These are phyloP conservation scores for Mechanitis messenoides DNA, from an alignment of 2,888 invertebrate genomes.

Conservation along the genomic window DNA sequence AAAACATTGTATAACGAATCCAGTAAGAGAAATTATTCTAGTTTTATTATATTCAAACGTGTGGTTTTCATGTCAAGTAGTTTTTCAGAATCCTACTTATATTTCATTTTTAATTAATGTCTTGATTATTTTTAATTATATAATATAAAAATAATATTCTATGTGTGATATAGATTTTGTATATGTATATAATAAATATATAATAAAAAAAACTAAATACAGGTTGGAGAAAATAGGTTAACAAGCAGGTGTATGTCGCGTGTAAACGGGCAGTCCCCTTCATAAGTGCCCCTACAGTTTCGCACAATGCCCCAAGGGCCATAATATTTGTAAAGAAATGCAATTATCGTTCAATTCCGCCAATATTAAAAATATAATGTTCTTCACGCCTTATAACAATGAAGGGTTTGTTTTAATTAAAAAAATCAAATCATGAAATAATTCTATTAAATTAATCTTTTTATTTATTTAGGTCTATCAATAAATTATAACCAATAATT, in stretches of 20 bases:
- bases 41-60: background rate
- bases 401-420: no score
- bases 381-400: slow-evolving; percentile 19
- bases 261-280: slow-evolving; percentile 17
- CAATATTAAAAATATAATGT: slow-evolving; percentile 28
- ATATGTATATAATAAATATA: background rate
- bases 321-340: slow-evolving; percentile 41
- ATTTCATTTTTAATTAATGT: no score
- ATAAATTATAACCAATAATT: no score
- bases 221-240: slow-evolving; percentile 20
- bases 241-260: slow-evolving; percentile 21
- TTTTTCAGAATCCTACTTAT: no score
- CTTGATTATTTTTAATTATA: no score
- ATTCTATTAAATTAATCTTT: no score
- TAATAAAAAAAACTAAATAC: slow-evolving; percentile 5
- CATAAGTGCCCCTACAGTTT: slow-evolving; percentile 10
- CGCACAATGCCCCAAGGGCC: slow-evolving; percentile 17
- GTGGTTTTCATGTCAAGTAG: background rate
- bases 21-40: slow-evolving; percentile 2
- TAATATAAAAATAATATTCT: no score
- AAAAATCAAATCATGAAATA: no score
- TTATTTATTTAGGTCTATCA: no score
- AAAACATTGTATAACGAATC: no score
- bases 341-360: slow-evolving; percentile 47
- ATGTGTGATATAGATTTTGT: no score